phyloP scores from a whole-genome alignment of 2,113 vertebrate species.

The Canis aureus region DNA sequence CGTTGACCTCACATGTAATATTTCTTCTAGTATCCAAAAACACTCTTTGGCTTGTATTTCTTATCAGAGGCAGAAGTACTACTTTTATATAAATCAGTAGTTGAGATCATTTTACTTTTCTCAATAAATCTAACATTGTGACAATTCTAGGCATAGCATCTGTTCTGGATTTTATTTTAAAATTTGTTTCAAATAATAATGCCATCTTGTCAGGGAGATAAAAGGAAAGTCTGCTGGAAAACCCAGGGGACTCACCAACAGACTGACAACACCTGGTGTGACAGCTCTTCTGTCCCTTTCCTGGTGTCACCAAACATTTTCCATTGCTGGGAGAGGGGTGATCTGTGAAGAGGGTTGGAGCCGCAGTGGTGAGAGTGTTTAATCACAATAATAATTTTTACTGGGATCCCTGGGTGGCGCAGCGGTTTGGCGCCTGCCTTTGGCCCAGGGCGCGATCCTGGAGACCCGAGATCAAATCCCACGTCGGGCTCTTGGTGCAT shows the following conservation, averaged over 20 bases:
- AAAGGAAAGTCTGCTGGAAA: not conserved
- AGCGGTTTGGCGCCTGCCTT: no score
- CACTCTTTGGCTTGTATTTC: not conserved
- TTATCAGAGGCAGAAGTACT: not conserved
- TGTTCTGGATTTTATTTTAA: constrained; percentile 24
- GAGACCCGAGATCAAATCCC: no score
- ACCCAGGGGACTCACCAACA: not conserved
- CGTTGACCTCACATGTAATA: not conserved
- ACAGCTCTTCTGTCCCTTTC: not conserved
- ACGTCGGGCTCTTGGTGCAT: no score
- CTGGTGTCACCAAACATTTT: not conserved
- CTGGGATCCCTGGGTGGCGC: no score
- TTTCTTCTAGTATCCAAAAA: not conserved
- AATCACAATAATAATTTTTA: not conserved
- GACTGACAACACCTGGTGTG: no score
- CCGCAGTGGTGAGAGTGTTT: not conserved
- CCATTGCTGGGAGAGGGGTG: fast-evolving
- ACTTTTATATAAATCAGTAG: not conserved
- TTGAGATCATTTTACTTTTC: constrained; percentile 18
- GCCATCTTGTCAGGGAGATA: not conserved
- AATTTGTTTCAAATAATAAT: constrained; percentile 31
- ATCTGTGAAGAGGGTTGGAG: not conserved
- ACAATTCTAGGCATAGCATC: not conserved
- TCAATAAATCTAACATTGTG: not conserved
- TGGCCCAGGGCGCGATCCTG: no score